phyloP scores from a whole-genome alignment of 2,113 vertebrate species.

The Setophaga petechia region DNA sequence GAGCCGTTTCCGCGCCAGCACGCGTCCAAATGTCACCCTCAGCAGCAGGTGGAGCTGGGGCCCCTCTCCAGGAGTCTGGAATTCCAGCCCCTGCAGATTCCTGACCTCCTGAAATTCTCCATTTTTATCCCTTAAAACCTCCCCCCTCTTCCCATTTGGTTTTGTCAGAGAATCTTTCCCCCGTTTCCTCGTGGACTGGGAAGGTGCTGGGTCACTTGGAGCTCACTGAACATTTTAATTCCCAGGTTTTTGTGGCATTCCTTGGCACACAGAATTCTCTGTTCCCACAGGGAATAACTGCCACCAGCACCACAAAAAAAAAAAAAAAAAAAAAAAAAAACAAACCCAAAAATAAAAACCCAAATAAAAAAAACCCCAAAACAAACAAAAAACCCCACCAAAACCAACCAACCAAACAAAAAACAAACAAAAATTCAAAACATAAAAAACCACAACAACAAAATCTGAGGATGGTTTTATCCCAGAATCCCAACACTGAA shows the following conservation, averaged over 20 bases:
- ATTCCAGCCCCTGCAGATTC: background rate
- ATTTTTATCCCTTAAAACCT: background rate
- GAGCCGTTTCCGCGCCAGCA: constrained; percentile 13
- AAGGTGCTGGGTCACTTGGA: background rate
- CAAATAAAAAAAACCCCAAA: background rate
- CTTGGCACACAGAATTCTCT: background rate
- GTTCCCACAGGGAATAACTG: rapidly evolving
- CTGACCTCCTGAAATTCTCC: background rate
- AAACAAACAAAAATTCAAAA: background rate
- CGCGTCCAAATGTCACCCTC: background rate
- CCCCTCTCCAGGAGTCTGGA: background rate
- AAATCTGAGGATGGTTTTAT: background rate
- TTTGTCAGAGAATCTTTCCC: background rate
- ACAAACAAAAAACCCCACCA: background rate
- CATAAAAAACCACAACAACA: background rate
- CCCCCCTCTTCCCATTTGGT: background rate
- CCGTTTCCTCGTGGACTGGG: rapidly evolving
- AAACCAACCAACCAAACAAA: background rate
- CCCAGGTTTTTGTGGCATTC: background rate
- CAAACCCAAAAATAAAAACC: background rate
- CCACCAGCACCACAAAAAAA: background rate
- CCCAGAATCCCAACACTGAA: background rate
- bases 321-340: background rate
- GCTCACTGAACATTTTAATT: background rate
- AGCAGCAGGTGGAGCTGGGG: background rate